These are phyloP conservation scores for Tenthredo scrophulariae DNA, from an alignment of 2,888 invertebrate genomes.

Conservation along the genomic window DNA sequence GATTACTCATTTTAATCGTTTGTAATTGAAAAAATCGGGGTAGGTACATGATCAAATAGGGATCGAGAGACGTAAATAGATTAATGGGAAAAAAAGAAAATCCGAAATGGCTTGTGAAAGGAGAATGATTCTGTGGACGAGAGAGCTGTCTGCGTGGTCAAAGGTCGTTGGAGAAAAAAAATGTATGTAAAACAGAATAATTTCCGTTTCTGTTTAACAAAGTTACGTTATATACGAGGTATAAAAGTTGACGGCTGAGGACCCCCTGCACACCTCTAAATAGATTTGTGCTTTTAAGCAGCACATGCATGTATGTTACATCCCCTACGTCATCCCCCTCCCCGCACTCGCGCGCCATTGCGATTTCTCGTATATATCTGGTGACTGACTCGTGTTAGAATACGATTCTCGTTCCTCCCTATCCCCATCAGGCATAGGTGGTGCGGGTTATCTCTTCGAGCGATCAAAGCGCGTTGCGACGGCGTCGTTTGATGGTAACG, in stretches of 20 bases:
- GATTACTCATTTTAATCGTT: background rate
- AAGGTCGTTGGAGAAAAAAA: background rate
- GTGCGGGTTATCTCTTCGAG: conserved; percentile 69
- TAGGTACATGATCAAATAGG: too few relatives aligned
- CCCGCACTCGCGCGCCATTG: background rate
- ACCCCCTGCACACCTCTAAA: conserved; percentile 11
- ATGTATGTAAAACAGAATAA: background rate
- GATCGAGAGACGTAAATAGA: background rate
- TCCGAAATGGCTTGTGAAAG: background rate
- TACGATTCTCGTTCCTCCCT: background rate
- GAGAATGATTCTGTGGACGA: conserved; percentile 4
- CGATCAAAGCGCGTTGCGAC: conserved; percentile 73
- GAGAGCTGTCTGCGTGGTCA: background rate
- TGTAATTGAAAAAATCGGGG: background rate
- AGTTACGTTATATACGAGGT: background rate
- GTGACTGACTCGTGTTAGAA: background rate
- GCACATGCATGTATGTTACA: background rate
- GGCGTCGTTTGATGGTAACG: conserved; percentile 71
- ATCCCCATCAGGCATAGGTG: background rate
- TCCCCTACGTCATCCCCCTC: too few relatives aligned
- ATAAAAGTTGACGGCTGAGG: conserved; percentile 5
- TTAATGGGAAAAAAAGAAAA: background rate
- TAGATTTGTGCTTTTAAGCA: conserved; percentile 38
- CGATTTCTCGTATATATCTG: conserved; percentile 1
- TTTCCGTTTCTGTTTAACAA: background rate